Base-by-base conservation (phyloP, 2,797 vertebrate genomes). In the Bufotes viridis region DNA sequence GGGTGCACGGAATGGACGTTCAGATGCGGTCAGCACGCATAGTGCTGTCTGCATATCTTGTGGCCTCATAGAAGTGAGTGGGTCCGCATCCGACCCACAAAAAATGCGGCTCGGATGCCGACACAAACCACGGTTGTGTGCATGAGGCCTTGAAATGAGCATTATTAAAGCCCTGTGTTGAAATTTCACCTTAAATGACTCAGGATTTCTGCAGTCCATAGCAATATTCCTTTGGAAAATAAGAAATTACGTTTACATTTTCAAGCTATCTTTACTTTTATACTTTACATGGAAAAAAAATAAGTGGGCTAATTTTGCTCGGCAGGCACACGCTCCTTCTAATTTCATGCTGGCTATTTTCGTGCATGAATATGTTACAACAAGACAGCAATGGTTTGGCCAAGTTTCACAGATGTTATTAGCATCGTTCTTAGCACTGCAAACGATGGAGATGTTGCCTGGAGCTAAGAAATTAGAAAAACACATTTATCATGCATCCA, bases 381-480 rank as follows among this genome's bases (percentile, higher is more conserved):
- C 17, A 76, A 89, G 84, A 69, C 69, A 69, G 70, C n/a, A 24
- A 67, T 78, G 84, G 34, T 67, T 81, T 69, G 58, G 79, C 88
- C 88, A 85, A 89, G 81, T 82, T 82, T 86, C 84, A 78, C 88
- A 89, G 88, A 82, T 86, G 88, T 86, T 86, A 78, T 89, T 86
- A 86, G 61, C 55, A 69, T 69, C 75, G 61, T 57, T 82, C 24
- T 89, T 86, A 81, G 76, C 65, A 80, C 20, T 57, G 87, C 87
- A 88, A 88, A 81, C 55, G 69, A 86, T 29, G 53, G 75, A 69
- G 79, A 89, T 60, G 70, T 86, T n/a, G 78, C 88, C 83, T 29
- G 15, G 84, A 86, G 88, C 84, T 86, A 82, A 82, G 70, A 89
- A 74, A 86, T 89, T 89, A 86, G 84, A 67, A 86, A 86, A 82